A percentile compares a stretch with the other conserved stretches of the same genome.
phyloP scores from a whole-genome alignment of 2,888 invertebrate species.

The Limnephilus auricula region DNA sequence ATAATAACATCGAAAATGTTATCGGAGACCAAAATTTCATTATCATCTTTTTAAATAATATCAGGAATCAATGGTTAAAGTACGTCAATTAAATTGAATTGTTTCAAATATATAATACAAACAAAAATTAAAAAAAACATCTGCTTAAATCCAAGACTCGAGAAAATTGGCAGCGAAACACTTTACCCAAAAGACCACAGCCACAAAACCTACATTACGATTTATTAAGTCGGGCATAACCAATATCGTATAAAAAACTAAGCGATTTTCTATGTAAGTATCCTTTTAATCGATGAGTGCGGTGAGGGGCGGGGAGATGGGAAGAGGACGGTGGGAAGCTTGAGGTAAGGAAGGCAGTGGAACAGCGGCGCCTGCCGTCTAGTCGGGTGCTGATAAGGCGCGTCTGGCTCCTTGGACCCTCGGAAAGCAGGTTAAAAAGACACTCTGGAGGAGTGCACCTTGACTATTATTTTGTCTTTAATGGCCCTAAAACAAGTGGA shows the following conservation, averaged over 20 bases:
- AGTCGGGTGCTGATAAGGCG: constrained; percentile 9
- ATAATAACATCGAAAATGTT: no score
- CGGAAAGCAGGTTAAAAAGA: not conserved
- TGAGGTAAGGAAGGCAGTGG: not conserved
- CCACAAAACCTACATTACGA: not conserved
- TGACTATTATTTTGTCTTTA: not conserved
- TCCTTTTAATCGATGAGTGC: constrained; percentile 5
- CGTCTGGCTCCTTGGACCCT: not conserved
- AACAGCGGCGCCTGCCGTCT: constrained; percentile 3
- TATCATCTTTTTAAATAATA: no score
- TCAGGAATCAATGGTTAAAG: no score
- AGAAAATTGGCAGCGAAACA: not conserved
- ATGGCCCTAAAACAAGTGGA: not conserved
- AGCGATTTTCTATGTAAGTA: constrained; percentile 13
- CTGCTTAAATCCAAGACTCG: not conserved
- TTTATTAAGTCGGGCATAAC: not conserved
- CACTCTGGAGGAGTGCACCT: constrained; percentile 3
- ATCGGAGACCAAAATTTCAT: no score
- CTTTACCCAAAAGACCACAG: not conserved
- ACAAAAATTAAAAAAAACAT: not conserved
- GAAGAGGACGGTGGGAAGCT: not conserved
- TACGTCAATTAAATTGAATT: no score
- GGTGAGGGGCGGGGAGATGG: not conserved
- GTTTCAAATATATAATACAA: no score
- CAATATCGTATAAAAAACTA: constrained; percentile 21